A percentile compares a stretch with the other conserved stretches of the same genome.
These are phyloP conservation scores for Shinisaurus crocodilurus DNA, from an alignment of 2,113 vertebrate genomes.

Conservation along the genomic window DNA sequence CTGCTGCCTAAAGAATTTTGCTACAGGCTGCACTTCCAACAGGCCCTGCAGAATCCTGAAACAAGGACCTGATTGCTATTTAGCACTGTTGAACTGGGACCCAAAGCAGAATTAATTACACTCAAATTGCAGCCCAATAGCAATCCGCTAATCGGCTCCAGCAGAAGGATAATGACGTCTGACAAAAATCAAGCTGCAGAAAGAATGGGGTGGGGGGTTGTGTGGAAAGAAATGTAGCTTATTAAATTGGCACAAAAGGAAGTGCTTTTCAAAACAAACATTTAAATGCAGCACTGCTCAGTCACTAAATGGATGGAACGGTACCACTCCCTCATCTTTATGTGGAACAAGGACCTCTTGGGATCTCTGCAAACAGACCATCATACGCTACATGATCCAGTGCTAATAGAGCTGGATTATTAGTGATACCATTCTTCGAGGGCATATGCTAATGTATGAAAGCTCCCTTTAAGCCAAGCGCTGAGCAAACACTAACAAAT, in stretches of 20 bases:
- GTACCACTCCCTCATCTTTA: constrained; percentile 21
- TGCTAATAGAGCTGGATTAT: constrained; percentile 53
- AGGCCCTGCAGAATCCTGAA: constrained; percentile 34
- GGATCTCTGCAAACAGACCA: constrained; percentile 39
- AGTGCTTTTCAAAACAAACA: constrained; percentile 56
- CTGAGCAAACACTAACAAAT: constrained; percentile 58
- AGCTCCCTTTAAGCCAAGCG: constrained; percentile 59
- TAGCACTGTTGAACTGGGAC: constrained; percentile 68
- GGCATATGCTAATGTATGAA: constrained; percentile 59
- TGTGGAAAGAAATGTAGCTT: constrained; percentile 56
- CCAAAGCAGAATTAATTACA: constrained; percentile 81
- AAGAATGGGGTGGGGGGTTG: neutral
- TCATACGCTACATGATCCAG: constrained; percentile 56
- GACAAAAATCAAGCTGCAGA: constrained; percentile 53
- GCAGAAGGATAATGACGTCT: constrained; percentile 77
- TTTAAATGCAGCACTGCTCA: constrained; percentile 20
- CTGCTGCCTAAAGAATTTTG: neutral
- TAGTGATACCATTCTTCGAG: constrained; percentile 57
- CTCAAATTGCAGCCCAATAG: constrained; percentile 77
- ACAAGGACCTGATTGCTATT: constrained; percentile 66
- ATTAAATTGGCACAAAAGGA: constrained; percentile 45
- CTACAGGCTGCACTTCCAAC: neutral
- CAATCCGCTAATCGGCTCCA: constrained; percentile 76
- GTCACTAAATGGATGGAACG: neutral
- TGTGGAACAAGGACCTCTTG: constrained; percentile 37